Evolutionary conservation across 1,140 invertebrate genomes (phyloP).

Genomic region (Parasteatoda tepidariorum): DNA sequence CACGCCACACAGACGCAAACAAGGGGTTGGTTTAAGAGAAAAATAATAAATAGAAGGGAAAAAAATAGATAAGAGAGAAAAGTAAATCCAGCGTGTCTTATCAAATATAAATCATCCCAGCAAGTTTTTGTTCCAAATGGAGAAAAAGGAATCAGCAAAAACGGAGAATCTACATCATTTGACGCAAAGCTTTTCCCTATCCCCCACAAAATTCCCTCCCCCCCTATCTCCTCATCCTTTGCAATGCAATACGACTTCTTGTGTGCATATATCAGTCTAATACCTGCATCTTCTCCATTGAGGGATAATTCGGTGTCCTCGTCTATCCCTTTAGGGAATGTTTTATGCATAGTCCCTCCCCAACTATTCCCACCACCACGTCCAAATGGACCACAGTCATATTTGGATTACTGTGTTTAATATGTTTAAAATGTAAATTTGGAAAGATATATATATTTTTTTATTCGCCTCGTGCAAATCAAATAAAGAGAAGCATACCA

Average conservation of each 20-base stretch:
- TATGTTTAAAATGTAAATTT: conserved; percentile 61
- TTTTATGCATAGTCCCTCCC: conserved; percentile 52
- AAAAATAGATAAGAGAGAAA: conserved; percentile 44
- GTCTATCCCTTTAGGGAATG: conserved; percentile 42
- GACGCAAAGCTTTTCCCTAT: conserved; percentile 19
- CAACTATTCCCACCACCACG: no score
- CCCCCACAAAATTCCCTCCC: neutral
- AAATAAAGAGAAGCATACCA: conserved; percentile 46
- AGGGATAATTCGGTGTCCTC: conserved; percentile 51
- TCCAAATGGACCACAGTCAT: conserved; percentile 59
- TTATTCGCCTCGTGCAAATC: conserved; percentile 49
- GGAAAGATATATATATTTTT: conserved; percentile 49
- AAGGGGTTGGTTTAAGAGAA: neutral
- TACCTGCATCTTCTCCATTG: conserved; percentile 57
- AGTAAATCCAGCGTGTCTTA: conserved; percentile 60
- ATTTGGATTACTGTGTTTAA: conserved; percentile 61
- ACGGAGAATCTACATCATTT: conserved; percentile 57
- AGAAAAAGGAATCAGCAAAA: conserved; percentile 60
- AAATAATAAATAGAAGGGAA: neutral
- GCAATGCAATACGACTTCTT: conserved; percentile 42
- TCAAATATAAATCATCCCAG: conserved; percentile 61
- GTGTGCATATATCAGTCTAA: conserved; percentile 60
- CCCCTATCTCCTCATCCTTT: neutral
- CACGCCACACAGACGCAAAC: neutral
- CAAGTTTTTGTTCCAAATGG: conserved; percentile 61